Conservation (phyloP, 53 echinoderm and acorn worm species). For the Holothuria scabra region DNA sequence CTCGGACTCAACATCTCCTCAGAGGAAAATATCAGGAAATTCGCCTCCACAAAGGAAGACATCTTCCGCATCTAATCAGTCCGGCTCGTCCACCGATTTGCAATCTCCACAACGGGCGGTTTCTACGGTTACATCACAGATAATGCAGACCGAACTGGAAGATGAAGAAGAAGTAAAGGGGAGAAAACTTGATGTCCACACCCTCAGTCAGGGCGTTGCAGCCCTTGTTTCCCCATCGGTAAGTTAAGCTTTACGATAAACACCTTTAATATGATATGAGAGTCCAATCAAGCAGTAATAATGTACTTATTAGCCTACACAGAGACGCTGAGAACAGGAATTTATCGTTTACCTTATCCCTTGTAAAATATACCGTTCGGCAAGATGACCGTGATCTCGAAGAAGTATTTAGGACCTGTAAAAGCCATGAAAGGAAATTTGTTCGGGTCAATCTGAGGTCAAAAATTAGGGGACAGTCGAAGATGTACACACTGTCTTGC, state of each 20-base stretch:
- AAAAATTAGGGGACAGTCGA: not conserved
- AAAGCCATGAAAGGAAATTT: not conserved
- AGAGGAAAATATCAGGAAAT: constrained; percentile 50
- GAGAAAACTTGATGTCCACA: constrained; percentile 75
- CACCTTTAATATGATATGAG: too few species aligned
- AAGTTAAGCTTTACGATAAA: constrained; percentile 37
- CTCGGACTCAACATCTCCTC: constrained; percentile 44
- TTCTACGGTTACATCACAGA: constrained; percentile 44
- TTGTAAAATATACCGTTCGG: too few species aligned
- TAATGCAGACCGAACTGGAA: constrained; percentile 31
- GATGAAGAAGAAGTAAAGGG: constrained; percentile 53
- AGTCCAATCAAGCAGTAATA: too few species aligned
- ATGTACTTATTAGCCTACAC: too few species aligned
- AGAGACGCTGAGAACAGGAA: too few species aligned
- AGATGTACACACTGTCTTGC: not conserved
- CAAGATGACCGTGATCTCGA: too few species aligned
- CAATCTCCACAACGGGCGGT: constrained; percentile 42
- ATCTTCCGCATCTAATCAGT: constrained; percentile 39
- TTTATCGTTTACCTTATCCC: too few species aligned
- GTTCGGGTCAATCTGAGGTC: not conserved
- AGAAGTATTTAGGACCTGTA: too few species aligned
- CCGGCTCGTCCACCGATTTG: constrained; percentile 35
- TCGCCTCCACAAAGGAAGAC: constrained; percentile 33
- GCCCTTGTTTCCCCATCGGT: constrained; percentile 93
- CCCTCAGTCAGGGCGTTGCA: constrained; percentile 85